Evolutionary conservation across 2,113 vertebrate species (phyloP).

Genomic region (Nycticorax nycticorax): DNA sequence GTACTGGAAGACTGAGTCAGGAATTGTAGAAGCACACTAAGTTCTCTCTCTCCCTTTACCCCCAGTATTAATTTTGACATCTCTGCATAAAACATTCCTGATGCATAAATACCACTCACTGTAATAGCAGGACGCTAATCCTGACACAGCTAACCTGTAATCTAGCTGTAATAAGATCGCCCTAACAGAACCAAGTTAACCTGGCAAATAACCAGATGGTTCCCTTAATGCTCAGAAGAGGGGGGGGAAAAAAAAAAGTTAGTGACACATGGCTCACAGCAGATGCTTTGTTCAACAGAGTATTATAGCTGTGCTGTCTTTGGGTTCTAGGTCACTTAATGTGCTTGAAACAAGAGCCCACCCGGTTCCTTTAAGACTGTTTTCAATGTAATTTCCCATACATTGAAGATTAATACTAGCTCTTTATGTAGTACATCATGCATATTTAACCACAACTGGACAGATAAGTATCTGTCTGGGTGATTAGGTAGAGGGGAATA

Average conservation of each 20-base stretch:
- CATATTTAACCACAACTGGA: neutral
- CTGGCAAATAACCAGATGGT: constrained; percentile 32
- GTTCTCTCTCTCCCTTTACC: neutral
- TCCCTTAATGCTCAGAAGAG: neutral
- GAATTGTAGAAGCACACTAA: neutral
- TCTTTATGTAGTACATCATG: neutral
- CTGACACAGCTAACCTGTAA: constrained; percentile 12
- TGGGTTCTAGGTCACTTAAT: neutral
- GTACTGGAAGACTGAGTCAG: neutral
- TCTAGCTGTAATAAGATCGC: neutral
- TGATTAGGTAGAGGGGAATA: neutral
- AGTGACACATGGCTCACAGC: neutral
- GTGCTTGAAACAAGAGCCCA: neutral
- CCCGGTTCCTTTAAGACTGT: neutral
- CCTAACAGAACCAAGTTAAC: neutral
- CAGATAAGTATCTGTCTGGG: neutral
- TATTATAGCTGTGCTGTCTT: neutral
- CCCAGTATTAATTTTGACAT: neutral
- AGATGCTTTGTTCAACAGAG: neutral
- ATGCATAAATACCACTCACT: neutral
- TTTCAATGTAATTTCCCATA: neutral
- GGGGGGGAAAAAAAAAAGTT: no score
- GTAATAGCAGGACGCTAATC: neutral
- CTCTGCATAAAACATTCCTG: neutral
- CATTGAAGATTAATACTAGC: neutral